These are phyloP conservation scores for Bufo bufo DNA, from an alignment of 2,113 vertebrate species.

Conservation along the genomic window DNA sequence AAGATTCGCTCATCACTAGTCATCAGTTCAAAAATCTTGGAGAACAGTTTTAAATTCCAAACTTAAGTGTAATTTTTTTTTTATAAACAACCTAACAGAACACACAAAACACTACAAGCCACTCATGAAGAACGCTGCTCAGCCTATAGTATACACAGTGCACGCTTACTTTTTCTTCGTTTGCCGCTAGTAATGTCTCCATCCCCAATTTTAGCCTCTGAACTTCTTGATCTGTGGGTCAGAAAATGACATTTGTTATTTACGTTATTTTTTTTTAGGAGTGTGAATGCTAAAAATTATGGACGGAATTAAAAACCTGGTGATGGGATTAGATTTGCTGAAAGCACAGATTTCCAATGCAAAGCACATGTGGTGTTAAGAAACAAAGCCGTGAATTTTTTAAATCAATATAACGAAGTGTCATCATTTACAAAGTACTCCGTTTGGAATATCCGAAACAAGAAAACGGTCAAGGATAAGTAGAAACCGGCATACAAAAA, in stretches of 20 bases:
- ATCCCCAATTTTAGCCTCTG: conserved; percentile 87
- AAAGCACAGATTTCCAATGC: not conserved
- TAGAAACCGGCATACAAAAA: not conserved
- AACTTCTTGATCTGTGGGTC: conserved; percentile 85
- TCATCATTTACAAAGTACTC: not conserved
- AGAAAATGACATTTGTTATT: not conserved
- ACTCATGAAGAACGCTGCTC: too few relatives aligned
- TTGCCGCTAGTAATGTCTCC: conserved; percentile 85
- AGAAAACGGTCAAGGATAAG: not conserved
- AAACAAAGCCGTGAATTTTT: conserved; percentile 14
- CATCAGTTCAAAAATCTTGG: too few relatives aligned
- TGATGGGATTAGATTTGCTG: not conserved
- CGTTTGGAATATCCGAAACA: not conserved
- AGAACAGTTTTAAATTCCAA: too few relatives aligned
- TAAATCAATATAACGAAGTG: not conserved
- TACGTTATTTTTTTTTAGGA: not conserved
- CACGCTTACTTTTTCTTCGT: conserved; percentile 89
- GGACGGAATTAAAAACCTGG: not conserved
- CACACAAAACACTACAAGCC: too few relatives aligned
- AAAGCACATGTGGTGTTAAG: conserved; percentile 1
- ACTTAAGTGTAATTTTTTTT: too few relatives aligned
- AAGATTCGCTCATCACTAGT: too few relatives aligned
- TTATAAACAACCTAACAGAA: too few relatives aligned
- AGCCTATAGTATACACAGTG: too few relatives aligned
- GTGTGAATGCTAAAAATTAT: not conserved